Conservation (phyloP, 1,140 invertebrate species). For the Drosophila biarmipes region DNA sequence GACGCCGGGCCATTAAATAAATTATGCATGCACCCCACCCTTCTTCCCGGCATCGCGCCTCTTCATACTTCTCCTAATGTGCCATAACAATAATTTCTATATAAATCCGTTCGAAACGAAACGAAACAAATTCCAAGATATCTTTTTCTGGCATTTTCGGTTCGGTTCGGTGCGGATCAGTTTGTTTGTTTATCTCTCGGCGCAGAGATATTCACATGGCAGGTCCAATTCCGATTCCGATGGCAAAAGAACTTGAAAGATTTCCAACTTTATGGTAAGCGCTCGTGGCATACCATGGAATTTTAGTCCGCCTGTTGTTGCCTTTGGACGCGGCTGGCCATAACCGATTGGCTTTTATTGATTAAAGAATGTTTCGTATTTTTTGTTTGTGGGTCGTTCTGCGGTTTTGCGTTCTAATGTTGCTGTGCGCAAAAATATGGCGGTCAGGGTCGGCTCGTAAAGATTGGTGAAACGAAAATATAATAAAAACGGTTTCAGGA, state of each 20-base stretch:
- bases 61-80: slow-evolving; percentile 39
- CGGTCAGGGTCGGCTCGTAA: slow-evolving; percentile 55
- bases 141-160: slow-evolving; percentile 46
- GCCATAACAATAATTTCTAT: slow-evolving; percentile 67
- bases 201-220: slow-evolving; percentile 33
- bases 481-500: no score
- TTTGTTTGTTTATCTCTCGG: slow-evolving; percentile 68
- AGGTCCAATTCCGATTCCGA: slow-evolving; percentile 3
- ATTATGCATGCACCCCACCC: slow-evolving; percentile 58
- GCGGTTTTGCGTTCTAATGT: slow-evolving; percentile 52
- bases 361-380: slow-evolving; percentile 48
- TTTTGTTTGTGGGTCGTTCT: slow-evolving; percentile 14
- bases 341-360: slow-evolving; percentile 73
- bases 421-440: slow-evolving; percentile 42
- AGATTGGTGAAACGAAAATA: slow-evolving; percentile 41
- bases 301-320: slow-evolving; percentile 46
- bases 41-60: neutral
- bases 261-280: slow-evolving; percentile 78
- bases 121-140: slow-evolving; percentile 66
- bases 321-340: slow-evolving; percentile 34
- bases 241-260: slow-evolving; percentile 71
- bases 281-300: slow-evolving; percentile 74
- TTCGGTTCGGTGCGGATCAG: slow-evolving; percentile 12
- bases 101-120: slow-evolving; percentile 61
- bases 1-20: slow-evolving; percentile 58